Base-by-base conservation (phyloP, 2,888 invertebrate species). In the Eupithecia pulchellata region DNA sequence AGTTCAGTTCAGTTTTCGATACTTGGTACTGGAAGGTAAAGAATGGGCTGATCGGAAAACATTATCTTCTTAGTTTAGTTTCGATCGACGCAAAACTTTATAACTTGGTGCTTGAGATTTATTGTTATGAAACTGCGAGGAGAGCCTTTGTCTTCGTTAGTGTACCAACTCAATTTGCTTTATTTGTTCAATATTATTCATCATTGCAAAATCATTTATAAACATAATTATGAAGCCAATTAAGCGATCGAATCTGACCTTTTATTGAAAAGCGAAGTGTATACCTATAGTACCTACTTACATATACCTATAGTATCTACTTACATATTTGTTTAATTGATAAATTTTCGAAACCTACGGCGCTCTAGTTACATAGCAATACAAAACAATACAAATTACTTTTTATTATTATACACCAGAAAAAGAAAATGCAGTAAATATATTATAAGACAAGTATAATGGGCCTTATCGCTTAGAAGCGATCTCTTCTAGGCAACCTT, bases 71-170 rank as follows among this genome's bases (percentile, higher is more conserved):
- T 84, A 87, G 85, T 87, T 87, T 84, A 86, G 88, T 87, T 86
- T 85, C 86, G 85, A 89, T 89, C 86, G 87, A 85, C 81, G 85
- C 84, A 84, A 84, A 90, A 91, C 87, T 91, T 91, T 91, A 91
- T 86, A 91, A 89, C 88, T 89, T 81, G 66, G 79, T 76, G 79
- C 71, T 76, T 77, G 79, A 87, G 89, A 92, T 92, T 91, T 92
- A 92, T 92, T 86, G 85, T 88, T 25, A 52, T 52, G 52, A 52
- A 90, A 89, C 88, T 85, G 87, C 86, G 87, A 84, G 86, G 86
- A 89, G 88, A 89, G 84, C 83, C 84, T 89, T 89, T 88, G 86
- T 85, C 82, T 87, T 39, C 87, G 89, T 88, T 87, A 89, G 86
- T 86, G 83, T 11, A n/a, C 9, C 47, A 47, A 52, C 25, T 85